Base-by-base conservation (phyloP, 2,113 vertebrate genomes). In the Myocastor coypus region DNA sequence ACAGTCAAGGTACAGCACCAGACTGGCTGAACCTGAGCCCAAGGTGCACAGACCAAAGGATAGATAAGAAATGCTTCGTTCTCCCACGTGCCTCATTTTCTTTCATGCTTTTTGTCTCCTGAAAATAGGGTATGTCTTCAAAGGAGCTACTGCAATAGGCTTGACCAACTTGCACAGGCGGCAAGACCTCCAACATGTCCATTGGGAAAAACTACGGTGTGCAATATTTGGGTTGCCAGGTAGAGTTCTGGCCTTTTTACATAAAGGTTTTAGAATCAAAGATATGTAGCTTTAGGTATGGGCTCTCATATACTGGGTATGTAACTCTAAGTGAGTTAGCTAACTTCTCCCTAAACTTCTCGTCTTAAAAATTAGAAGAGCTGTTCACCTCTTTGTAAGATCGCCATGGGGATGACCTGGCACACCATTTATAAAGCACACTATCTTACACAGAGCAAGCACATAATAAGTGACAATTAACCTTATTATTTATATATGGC, bases 281-380 rank as follows among this genome's bases (percentile, higher is more conserved):
- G 52, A 92, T 20, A 40, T 91, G 2, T 32, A 92, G 42, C 4
- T 77, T 52, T 78, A 84, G 52, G 19, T 73, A 50, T 66, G 71
- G 55, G 55, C 40, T 87, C 46, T 80, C 46, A 75, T 34, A 90
- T 8, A 22, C 26, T 30, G 42, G 6, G 37, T 88, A 68, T 5
- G 7, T 80, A 61, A 87, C 55, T 46, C 75, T 80, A 71, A 50
- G 6, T 81, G 83, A 89, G 17, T 59, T 46, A 75, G 20, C 50
- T 71, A 77, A 64, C 7, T 26, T 84, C 59, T 64, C 37, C 82
- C 68, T 89, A 68, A 61, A 7, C 3, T 59, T 32, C 5, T 86
- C 83, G 73, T 64, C 73, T 83, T 34, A 32, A 97, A 94, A 92
- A 37, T n/a, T 52, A 8, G 34, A 34, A 94, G 46, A 95, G 42